phyloP scores from a whole-genome alignment of 92 coral and sea anemone genomes.

The Virgularia gustaviana region DNA sequence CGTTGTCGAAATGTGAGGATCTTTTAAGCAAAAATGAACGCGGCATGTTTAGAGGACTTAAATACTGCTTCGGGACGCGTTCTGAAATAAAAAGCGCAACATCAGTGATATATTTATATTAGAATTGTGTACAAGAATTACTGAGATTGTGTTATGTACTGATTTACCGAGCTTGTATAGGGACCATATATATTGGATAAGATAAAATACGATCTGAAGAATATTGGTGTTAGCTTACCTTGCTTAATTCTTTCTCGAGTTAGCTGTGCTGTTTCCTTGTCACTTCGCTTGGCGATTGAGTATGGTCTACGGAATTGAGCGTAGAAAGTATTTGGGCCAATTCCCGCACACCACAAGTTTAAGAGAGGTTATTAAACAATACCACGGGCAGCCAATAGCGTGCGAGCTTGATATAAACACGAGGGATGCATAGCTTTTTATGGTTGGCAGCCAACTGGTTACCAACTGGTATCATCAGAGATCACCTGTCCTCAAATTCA shows the following conservation, averaged over 20 bases:
- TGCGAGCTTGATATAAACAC: constrained; percentile 16
- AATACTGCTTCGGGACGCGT: too few species aligned
- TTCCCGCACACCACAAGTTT: constrained; percentile 25
- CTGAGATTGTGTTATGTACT: too few species aligned
- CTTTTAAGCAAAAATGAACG: too few species aligned
- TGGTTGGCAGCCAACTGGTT: constrained; percentile 40
- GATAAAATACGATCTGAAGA: too few species aligned
- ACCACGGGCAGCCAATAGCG: constrained; percentile 10
- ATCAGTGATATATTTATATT: too few species aligned
- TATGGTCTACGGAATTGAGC: constrained; percentile 8
- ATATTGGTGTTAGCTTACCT: neutral
- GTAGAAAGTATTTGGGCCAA: constrained; percentile 34
- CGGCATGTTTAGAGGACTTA: too few species aligned
- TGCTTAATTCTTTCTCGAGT: neutral
- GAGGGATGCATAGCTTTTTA: constrained; percentile 20
- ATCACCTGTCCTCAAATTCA: constrained; percentile 15
- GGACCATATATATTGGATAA: too few species aligned
- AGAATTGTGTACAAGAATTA: too few species aligned
- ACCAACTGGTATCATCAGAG: constrained; percentile 28
- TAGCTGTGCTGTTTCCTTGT: constrained; percentile 27
- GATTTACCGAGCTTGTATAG: too few species aligned
- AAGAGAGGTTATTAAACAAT: constrained; percentile 21
- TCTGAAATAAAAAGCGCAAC: too few species aligned
- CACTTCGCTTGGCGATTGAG: constrained; percentile 3
- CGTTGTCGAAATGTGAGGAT: too few species aligned